Evolutionary conservation across 2,113 vertebrate genomes (phyloP).

Genomic region (Lethenteron reissneri): DNA sequence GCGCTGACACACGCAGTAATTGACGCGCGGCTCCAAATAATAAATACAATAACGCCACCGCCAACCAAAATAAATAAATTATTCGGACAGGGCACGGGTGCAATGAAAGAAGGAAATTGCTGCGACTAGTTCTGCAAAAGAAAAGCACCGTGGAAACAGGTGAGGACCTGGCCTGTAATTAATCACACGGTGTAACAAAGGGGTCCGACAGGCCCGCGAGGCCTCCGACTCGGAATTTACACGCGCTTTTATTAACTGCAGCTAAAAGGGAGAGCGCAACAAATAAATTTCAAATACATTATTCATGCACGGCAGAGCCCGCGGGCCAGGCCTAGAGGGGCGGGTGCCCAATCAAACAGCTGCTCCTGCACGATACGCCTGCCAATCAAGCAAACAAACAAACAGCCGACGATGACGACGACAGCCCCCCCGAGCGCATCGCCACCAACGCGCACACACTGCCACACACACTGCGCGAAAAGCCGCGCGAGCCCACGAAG

Average conservation of each 20-base stretch:
- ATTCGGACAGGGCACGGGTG: background rate
- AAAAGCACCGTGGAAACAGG: background rate
- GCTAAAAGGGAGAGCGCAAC: conserved; percentile 3
- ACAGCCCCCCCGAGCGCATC: too few relatives aligned
- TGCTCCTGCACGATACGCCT: too few relatives aligned
- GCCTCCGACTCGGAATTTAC: background rate
- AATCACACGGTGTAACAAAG: conserved; percentile 5
- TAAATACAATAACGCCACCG: too few relatives aligned
- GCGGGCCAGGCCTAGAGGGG: background rate
- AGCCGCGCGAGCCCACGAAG: too few relatives aligned
- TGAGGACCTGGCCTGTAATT: background rate
- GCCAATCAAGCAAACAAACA: rapidly evolving
- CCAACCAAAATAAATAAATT: too few relatives aligned
- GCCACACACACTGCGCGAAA: too few relatives aligned
- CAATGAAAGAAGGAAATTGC: background rate
- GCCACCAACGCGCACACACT: too few relatives aligned
- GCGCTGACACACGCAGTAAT: too few relatives aligned
- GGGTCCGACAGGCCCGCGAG: conserved; percentile 3
- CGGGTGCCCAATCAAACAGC: background rate
- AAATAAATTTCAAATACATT: conserved; percentile 6
- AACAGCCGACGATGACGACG: rapidly evolving
- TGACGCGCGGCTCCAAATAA: too few relatives aligned
- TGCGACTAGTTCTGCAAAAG: background rate
- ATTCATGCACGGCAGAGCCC: background rate
- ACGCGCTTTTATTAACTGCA: conserved; percentile 6